Evolutionary conservation across 2,888 invertebrate genomes (phyloP), one percentile per base, ranked within the genome.

Genomic region (Desoria tigrina): DNA sequence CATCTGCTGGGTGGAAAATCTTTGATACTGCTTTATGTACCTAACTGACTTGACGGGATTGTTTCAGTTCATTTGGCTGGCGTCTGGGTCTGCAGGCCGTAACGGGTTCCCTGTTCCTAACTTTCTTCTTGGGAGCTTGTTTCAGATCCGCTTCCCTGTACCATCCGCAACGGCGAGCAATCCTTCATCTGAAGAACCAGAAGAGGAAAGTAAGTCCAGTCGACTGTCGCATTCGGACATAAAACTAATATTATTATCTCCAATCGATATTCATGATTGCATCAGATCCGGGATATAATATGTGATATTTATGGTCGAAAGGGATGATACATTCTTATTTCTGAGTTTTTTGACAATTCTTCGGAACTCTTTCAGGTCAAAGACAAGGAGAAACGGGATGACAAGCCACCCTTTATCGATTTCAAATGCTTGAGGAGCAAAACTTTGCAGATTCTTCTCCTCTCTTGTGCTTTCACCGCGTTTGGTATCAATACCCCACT

Each of bases 101-200:
- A 42, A 91, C 92, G n/a, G 90, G 90, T 53, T 87, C 89, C 18
- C 87, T 92, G 49, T 90, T 91, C 77, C 83, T 88, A 56, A 90
- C 91, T 0, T 92, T 92, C 79, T 88, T 92, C 77, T 84, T 92
- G 32, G 92, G 92, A 61, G 90, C 90, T 4, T 90, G 91, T 82
- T 93, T 92, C 82, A 87, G 93, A 39, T 92, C 92, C 9, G 92
- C 92, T 0, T 91, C 91, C 0, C 83, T 93, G 9, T 93, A 93
- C 81, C 92, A 93, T 79, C 92, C 92, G 0, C 90, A 92, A 79
- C 81, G 92, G 66, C 84, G 92, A 68, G 92, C 92, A 66, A 92
- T 93, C 77, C 84, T 93, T 50, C 92, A 93, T 80, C 86, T 93
- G 78, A 93, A 92, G 81, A 92, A 90, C 81, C 92, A 92, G 80